phyloP scores from a whole-genome alignment of 2,888 invertebrate genomes.

The Ennomos quercinarius region DNA sequence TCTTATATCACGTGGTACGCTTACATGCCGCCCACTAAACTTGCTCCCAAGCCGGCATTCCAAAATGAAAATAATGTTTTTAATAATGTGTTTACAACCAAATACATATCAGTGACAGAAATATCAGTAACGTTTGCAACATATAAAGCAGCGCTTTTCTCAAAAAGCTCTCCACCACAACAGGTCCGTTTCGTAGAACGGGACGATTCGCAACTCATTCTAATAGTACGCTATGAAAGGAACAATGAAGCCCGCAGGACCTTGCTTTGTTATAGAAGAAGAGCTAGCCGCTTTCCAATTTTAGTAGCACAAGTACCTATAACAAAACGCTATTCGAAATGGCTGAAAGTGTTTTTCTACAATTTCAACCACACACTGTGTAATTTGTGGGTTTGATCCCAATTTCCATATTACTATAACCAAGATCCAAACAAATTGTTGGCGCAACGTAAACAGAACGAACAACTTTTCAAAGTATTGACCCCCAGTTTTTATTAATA shows the following conservation, averaged over 20 bases:
- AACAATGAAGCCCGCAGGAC: conserved; percentile 68
- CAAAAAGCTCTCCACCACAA: conserved; percentile 12
- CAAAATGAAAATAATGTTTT: too few relatives aligned
- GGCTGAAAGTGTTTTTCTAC: too few relatives aligned
- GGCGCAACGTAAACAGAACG: too few relatives aligned
- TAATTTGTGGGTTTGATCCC: too few relatives aligned
- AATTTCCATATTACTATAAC: too few relatives aligned
- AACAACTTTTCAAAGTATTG: too few relatives aligned
- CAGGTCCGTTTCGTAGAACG: conserved; percentile 17
- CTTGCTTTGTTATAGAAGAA: conserved; percentile 58
- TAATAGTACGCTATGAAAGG: conserved; percentile 54
- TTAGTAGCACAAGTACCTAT: background rate
- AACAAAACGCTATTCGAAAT: background rate
- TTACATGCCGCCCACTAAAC: too few relatives aligned
- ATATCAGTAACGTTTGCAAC: background rate
- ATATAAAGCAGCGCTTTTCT: background rate
- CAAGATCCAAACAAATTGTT: too few relatives aligned
- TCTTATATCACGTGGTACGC: too few relatives aligned
- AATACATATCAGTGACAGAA: background rate
- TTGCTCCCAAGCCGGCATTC: too few relatives aligned
- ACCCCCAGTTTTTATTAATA: too few relatives aligned
- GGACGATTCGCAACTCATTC: conserved; percentile 35
- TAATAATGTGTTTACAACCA: background rate
- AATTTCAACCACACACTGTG: too few relatives aligned
- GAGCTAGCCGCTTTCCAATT: conserved; percentile 11